Evolutionary conservation across 2,113 vertebrate genomes (phyloP).

Genomic region (Megaceryle torquata): DNA sequence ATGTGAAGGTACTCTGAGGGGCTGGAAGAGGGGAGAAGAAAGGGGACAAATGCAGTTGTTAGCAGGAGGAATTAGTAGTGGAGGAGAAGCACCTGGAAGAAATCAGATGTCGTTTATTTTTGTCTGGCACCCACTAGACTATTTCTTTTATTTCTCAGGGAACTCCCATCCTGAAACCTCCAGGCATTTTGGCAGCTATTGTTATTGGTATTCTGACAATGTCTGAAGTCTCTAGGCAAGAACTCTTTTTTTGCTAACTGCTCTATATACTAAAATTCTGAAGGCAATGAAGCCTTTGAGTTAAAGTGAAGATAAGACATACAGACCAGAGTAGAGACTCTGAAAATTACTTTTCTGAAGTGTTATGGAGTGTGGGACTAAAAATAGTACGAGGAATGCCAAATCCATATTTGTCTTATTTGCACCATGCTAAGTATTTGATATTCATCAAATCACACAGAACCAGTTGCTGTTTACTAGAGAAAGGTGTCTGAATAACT

Average conservation of each 20-base stretch:
- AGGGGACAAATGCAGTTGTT: not conserved
- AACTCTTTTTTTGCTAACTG: not conserved
- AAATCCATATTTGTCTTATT: not conserved
- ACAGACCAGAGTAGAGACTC: not conserved
- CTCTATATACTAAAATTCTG: not conserved
- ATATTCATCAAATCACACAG: not conserved
- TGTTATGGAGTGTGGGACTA: not conserved
- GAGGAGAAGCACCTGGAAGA: not conserved
- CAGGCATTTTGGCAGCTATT: not conserved
- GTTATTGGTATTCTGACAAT: not conserved
- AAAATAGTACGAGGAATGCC: not conserved
- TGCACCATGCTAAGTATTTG: not conserved
- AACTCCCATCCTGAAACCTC: not conserved
- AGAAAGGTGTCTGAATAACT: constrained; percentile 9
- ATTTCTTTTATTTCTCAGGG: constrained; percentile 9
- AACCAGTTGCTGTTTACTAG: not conserved
- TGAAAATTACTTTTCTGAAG: not conserved
- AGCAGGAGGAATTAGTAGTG: not conserved
- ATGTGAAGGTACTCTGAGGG: not conserved
- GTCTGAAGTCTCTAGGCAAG: not conserved
- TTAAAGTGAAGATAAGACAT: not conserved
- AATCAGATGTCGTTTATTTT: not conserved
- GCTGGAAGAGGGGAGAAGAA: not conserved
- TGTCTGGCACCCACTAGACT: not conserved
- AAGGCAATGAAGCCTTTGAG: not conserved